These are phyloP conservation scores for Lordiphosa fenestrarum DNA, from an alignment of 2,888 invertebrate genomes.

Conservation along the genomic window DNA sequence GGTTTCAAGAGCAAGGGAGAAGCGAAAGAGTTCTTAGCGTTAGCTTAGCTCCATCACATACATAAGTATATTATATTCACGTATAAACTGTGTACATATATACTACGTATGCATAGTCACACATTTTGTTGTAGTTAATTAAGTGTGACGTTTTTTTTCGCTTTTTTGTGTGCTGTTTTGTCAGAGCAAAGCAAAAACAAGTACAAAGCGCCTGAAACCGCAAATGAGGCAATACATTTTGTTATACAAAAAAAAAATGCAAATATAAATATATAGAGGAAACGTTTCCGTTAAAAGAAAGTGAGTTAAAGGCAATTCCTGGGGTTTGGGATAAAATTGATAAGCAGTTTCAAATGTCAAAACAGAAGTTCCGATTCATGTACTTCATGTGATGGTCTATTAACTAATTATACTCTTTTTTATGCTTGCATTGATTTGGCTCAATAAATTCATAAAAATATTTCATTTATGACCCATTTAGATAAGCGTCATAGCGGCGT, in stretches of 20 bases:
- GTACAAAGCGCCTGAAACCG: constrained; percentile 26
- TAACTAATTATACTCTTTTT: too few relatives aligned
- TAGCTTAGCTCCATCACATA: too few relatives aligned
- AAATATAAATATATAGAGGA: constrained; percentile 28
- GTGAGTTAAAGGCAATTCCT: constrained; percentile 28
- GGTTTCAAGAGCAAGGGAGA: constrained; percentile 9
- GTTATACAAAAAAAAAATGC: constrained; percentile 13
- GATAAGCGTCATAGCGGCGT: constrained; percentile 7
- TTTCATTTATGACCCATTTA: constrained; percentile 31
- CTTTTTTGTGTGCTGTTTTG: constrained; percentile 27
- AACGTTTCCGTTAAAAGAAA: constrained; percentile 32
- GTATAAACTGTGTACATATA: constrained; percentile 6
- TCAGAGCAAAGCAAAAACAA: constrained; percentile 11
- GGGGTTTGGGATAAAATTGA: constrained; percentile 13
- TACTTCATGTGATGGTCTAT: too few relatives aligned
- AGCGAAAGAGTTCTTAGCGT: constrained; percentile 1
- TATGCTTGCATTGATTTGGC: too few relatives aligned
- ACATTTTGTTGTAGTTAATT: constrained; percentile 50
- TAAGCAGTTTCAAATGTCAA: constrained; percentile 3
- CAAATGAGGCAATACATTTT: constrained; percentile 21
- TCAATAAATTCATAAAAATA: not conserved
- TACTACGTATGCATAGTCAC: constrained; percentile 19
- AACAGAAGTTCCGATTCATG: not conserved
- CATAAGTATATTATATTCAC: too few relatives aligned
- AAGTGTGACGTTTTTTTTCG: constrained; percentile 52